Evolutionary conservation across 30 jellyfish, hydroid and myxozoan species (phyloP), one percentile per base, ranked within the genome.

Genomic region (Sanderia malayensis): DNA sequence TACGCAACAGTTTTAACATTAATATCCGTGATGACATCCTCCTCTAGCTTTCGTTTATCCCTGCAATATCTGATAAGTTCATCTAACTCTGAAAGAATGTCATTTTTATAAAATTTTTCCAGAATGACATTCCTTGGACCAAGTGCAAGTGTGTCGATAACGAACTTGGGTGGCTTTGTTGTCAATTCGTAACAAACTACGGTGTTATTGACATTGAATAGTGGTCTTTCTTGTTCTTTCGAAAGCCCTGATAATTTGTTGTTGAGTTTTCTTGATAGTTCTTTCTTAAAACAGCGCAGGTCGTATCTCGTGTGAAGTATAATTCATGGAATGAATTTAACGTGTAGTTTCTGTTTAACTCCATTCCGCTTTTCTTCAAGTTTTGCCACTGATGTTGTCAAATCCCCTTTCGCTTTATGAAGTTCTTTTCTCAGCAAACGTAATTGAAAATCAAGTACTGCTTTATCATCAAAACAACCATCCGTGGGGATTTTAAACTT

Each of bases 191-290:
- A 66, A 37, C 79, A 66, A 30, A 66, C 15, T 30, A 26, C 73
- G 44, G 79, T 66, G 64, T 66, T 66, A 37, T 66, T 22, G 46
- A 66, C 61, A 41, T 66, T 66, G 64, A 66, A 66, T 26, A 66
- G 46, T 66, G 79, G 79, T 66, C 46, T 66, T 31, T 66, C 79
- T 41, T 66, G 79, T 66, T 66, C 79, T 19, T 66, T 66, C 44
- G 79, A 66, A 21, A 66, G 46, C 64, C 79, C 31, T 29, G 65
- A 31, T 22, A 66, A 33, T 22, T 66, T 66, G 55, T 46, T 80
- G 64, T 66, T 66, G 2, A 66, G 29, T 22, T 37, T 66, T 31
- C 33, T 13, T 30, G 61, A 24, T 37, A 22, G 61, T 66, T 66
- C 79, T 31, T 37, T 30, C 33, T 33, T 31, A 22, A 30, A 66